Conservation (phyloP, 2,888 invertebrate genomes). For the Conomelus anceps region DNA sequence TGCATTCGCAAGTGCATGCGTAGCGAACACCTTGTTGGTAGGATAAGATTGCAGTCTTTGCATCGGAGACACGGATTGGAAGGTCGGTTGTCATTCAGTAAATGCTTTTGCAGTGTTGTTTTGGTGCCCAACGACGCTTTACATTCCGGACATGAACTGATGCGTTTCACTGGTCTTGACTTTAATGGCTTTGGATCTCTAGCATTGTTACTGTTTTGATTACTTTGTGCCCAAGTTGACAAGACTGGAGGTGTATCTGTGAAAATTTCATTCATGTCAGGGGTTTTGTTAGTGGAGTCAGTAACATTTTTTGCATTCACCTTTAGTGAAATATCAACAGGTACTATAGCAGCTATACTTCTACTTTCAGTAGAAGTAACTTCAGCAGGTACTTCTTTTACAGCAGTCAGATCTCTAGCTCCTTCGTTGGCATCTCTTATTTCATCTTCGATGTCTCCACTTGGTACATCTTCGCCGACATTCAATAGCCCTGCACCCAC, state of each 20-base stretch:
- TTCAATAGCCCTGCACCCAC: no score
- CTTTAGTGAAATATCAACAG: not conserved
- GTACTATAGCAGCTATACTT: no score
- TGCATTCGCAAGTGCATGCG: constrained; percentile 28
- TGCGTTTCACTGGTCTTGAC: not conserved
- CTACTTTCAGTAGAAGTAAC: no score
- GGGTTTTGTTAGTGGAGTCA: not conserved
- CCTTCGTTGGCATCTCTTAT: not conserved
- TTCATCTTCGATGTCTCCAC: not conserved
- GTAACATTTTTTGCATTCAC: not conserved
- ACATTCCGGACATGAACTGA: constrained; percentile 18
- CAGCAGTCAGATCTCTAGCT: not conserved
- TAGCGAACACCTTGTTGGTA: constrained; percentile 25
- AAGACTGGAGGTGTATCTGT: not conserved
- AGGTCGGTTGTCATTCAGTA: constrained; percentile 12
- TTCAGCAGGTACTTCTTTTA: no score
- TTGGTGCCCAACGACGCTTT: not conserved
- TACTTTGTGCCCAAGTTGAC: not conserved
- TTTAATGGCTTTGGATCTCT: not conserved
- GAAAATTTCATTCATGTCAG: no score
- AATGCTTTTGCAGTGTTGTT: constrained; percentile 6
- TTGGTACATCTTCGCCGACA: no score
- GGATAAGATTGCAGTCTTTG: constrained; percentile 17
- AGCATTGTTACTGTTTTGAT: not conserved
- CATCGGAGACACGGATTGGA: not conserved